These are phyloP conservation scores for Archilochus colubris DNA, from an alignment of 2,113 vertebrate species.

Conservation along the genomic window DNA sequence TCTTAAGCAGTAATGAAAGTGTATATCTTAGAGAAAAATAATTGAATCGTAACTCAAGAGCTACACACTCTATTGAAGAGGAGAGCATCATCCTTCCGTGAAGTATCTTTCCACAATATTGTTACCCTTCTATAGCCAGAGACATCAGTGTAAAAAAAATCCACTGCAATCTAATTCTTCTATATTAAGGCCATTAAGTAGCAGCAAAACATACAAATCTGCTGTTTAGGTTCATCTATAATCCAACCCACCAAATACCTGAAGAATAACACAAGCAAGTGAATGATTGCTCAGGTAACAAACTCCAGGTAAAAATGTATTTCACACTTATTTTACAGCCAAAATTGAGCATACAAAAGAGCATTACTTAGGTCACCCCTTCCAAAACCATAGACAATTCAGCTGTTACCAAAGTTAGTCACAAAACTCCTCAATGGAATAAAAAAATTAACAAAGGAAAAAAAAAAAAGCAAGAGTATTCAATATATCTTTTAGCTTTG, in stretches of 20 bases:
- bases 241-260: not conserved
- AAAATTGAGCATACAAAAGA: not conserved
- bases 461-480: not conserved
- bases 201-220: not conserved
- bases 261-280: not conserved
- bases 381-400: not conserved
- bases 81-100: not conserved
- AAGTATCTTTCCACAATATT: not conserved
- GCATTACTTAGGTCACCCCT: not conserved
- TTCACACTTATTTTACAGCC: not conserved
- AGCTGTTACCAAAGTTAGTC: not conserved
- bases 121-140: not conserved
- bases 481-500: not conserved
- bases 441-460: not conserved
- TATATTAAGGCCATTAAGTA: not conserved
- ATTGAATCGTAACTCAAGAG: not conserved
- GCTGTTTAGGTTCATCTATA: not conserved
- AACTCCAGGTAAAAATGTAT: not conserved
- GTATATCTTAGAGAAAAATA: not conserved
- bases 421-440: not conserved
- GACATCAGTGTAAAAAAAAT: not conserved
- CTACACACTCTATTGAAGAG: not conserved
- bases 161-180: not conserved
- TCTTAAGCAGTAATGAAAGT: not conserved
- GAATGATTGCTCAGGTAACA: not conserved